These are phyloP conservation scores for Drosophila pegasa DNA, from an alignment of 2,888 invertebrate genomes.

Conservation along the genomic window DNA sequence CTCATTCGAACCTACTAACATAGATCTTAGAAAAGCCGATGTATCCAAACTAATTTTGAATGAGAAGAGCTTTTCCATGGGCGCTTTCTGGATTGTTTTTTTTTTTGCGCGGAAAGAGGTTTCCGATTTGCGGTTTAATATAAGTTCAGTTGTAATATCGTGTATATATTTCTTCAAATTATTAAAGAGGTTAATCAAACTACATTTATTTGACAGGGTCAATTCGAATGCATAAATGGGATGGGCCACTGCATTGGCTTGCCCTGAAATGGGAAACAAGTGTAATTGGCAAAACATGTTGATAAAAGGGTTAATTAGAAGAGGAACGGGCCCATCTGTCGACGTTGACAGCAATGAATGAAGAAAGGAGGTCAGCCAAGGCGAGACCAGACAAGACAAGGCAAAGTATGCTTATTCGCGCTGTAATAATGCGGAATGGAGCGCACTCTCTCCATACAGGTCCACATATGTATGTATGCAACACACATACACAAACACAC, in stretches of 20 bases:
- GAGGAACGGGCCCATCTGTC: constrained; percentile 42
- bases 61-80: background rate
- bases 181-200: constrained; percentile 9
- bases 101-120: background rate
- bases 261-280: background rate
- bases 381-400: constrained; percentile 33
- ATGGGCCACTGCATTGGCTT: background rate
- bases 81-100: background rate
- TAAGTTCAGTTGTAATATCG: constrained; percentile 1
- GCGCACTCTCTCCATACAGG: constrained; percentile 14
- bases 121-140: background rate
- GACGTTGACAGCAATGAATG: constrained; percentile 15
- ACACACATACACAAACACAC: background rate
- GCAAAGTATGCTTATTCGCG: constrained; percentile 59
- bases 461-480: background rate
- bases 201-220: background rate
- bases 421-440: constrained; percentile 58
- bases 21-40: background rate
- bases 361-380: constrained; percentile 40
- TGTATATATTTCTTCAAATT: background rate
- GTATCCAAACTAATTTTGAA: background rate
- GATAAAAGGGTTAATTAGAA: constrained; percentile 73
- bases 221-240: background rate
- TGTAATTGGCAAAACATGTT: constrained; percentile 41
- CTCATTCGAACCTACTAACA: too few species aligned